phyloP scores from a whole-genome alignment of 1,140 invertebrate genomes.

The Medauroidea extradentata region DNA sequence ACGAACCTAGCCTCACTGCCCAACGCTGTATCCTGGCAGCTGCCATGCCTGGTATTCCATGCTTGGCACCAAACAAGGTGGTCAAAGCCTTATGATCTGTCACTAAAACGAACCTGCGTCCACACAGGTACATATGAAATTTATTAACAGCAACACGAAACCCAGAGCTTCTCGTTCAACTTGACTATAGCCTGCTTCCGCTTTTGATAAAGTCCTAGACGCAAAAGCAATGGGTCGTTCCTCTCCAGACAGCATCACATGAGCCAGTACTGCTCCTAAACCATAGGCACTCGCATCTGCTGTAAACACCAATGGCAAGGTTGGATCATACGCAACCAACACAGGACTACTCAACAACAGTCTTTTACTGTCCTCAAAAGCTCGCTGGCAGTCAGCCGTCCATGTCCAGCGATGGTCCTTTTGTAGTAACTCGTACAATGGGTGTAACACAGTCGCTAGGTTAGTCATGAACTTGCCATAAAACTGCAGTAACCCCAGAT shows the following conservation, averaged over 20 bases:
- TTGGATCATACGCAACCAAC: neutral
- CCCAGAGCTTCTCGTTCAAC: constrained; percentile 52
- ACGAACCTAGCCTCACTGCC: constrained; percentile 34
- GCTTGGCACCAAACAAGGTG: constrained; percentile 41
- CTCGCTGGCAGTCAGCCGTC: neutral
- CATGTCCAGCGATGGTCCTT: constrained; percentile 30
- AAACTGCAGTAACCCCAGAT: constrained; percentile 21
- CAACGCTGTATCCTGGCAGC: constrained; percentile 40
- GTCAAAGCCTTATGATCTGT: constrained; percentile 50
- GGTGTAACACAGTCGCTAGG: constrained; percentile 22
- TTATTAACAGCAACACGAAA: constrained; percentile 48
- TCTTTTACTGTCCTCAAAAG: neutral
- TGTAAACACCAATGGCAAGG: neutral
- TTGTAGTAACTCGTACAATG: constrained; percentile 30
- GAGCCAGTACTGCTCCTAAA: constrained; percentile 22
- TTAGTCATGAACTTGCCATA: constrained; percentile 31
- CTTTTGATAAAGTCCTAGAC: constrained; percentile 40
- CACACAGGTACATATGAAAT: constrained; percentile 51
- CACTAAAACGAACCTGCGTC: constrained; percentile 43
- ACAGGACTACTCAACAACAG: neutral
- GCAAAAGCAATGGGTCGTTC: constrained; percentile 43
- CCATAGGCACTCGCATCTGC: constrained; percentile 8
- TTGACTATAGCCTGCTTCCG: constrained; percentile 47
- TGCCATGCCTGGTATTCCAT: constrained; percentile 29
- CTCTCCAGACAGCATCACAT: constrained; percentile 26